A percentile compares a stretch with the other conserved stretches of the same genome.
Evolutionary conservation across 2,797 vertebrate species (phyloP).

Genomic region (Oreochromis grahami): DNA sequence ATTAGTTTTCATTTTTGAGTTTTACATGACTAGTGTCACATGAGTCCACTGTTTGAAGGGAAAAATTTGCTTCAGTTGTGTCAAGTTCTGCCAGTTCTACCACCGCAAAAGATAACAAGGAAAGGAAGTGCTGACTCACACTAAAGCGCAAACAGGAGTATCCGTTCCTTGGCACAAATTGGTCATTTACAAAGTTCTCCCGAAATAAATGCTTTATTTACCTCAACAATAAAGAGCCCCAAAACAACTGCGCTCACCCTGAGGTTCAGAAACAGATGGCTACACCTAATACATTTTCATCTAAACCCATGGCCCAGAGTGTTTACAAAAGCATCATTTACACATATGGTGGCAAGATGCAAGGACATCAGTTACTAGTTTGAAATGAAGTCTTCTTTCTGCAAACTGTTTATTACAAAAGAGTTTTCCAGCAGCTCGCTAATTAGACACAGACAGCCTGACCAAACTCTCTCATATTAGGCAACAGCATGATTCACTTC

Average conservation of each 20-base stretch:
- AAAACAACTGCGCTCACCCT: constrained; percentile 1
- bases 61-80: background rate
- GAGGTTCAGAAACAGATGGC: constrained; percentile 44
- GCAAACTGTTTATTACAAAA: constrained; percentile 30
- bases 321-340: constrained; percentile 36
- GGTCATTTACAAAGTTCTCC: constrained; percentile 5
- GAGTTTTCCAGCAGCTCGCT: constrained; percentile 22
- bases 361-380: constrained; percentile 21
- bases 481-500: background rate
- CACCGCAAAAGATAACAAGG: background rate
- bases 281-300: constrained; percentile 19
- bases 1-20: background rate
- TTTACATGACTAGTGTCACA: background rate
- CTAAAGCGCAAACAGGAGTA: background rate
- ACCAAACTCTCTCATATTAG: constrained; percentile 17
- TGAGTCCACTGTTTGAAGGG: background rate
- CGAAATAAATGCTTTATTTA: constrained; percentile 8
- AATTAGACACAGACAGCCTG: constrained; percentile 50
- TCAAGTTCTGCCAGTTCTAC: background rate
- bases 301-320: background rate
- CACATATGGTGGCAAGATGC: constrained; percentile 54
- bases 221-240: background rate
- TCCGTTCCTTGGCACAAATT: background rate
- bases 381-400: constrained; percentile 28
- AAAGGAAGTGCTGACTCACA: background rate